A percentile compares a stretch with the other conserved stretches of the same genome.
These are phyloP conservation scores for Scolopax mira DNA, from an alignment of 2,113 vertebrate genomes.

Conservation along the genomic window DNA sequence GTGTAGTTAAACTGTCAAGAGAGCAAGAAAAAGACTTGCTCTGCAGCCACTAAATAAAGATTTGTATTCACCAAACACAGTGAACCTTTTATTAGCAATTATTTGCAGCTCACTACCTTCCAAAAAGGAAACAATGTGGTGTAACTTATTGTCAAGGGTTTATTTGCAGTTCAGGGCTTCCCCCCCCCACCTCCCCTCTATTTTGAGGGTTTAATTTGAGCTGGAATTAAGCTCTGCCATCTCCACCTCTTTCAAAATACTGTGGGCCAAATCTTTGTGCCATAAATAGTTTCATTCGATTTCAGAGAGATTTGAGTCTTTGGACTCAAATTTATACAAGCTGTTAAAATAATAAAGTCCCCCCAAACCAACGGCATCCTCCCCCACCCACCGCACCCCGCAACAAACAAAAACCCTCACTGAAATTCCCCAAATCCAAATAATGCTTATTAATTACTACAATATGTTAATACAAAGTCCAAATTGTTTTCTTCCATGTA, in stretches of 20 bases:
- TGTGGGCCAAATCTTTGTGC: background rate
- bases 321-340: background rate
- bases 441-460: slow-evolving; percentile 26
- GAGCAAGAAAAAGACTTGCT: slow-evolving; percentile 65
- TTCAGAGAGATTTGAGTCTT: background rate
- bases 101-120: slow-evolving; percentile 67
- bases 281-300: slow-evolving; percentile 6
- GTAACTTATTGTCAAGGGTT: slow-evolving; percentile 60
- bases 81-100: slow-evolving; percentile 70
- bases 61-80: slow-evolving; percentile 66
- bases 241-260: background rate
- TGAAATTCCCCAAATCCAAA: slow-evolving; percentile 23
- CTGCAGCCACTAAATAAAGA: slow-evolving; percentile 70
- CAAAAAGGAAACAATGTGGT: slow-evolving; percentile 59
- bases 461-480: slow-evolving; percentile 2
- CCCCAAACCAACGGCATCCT: background rate
- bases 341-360: slow-evolving; percentile 3
- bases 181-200: background rate
- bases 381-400: background rate
- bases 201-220: slow-evolving; percentile 32
- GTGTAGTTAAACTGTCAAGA: slow-evolving; percentile 73
- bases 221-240: slow-evolving; percentile 4
- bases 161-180: slow-evolving; percentile 38
- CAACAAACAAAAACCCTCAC: background rate
- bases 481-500: slow-evolving; percentile 27